These are phyloP conservation scores for Phenganax stokvisi DNA, from an alignment of 92 coral and sea anemone species.

Conservation along the genomic window DNA sequence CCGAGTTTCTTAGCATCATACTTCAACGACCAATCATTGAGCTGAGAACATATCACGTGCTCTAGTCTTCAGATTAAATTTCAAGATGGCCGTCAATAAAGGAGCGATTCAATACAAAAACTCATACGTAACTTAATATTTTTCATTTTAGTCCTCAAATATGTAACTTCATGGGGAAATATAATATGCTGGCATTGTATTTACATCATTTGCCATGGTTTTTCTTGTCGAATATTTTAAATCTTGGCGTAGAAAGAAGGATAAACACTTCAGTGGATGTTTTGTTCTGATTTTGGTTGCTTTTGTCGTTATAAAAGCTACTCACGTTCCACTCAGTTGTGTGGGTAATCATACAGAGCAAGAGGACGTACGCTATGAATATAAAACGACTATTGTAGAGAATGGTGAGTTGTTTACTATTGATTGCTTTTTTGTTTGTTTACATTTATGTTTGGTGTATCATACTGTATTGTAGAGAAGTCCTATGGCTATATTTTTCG, in stretches of 20 bases:
- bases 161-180: conserved; percentile 4
- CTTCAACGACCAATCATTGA: conserved; percentile 5
- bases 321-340: conserved; percentile 30
- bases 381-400: conserved; percentile 78
- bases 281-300: not conserved
- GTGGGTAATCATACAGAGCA: conserved; percentile 20
- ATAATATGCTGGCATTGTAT: not conserved
- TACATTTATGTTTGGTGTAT: no score
- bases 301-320: not conserved
- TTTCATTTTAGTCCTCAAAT: not conserved
- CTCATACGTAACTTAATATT: not conserved
- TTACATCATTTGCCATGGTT: conserved; percentile 24
- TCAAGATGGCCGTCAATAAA: conserved; percentile 37
- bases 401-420: conserved; percentile 61
- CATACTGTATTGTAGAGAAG: no score
- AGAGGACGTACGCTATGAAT: conserved; percentile 64
- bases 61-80: not conserved
- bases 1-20: not conserved
- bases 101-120: not conserved
- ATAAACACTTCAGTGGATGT: not conserved
- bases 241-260: conserved; percentile 8
- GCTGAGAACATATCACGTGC: conserved; percentile 19
- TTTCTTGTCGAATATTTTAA: not conserved
- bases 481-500: not conserved
- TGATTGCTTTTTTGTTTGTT: no score